Base-by-base conservation (phyloP, 1,140 invertebrate genomes). In the Zaprionus taronus region DNA sequence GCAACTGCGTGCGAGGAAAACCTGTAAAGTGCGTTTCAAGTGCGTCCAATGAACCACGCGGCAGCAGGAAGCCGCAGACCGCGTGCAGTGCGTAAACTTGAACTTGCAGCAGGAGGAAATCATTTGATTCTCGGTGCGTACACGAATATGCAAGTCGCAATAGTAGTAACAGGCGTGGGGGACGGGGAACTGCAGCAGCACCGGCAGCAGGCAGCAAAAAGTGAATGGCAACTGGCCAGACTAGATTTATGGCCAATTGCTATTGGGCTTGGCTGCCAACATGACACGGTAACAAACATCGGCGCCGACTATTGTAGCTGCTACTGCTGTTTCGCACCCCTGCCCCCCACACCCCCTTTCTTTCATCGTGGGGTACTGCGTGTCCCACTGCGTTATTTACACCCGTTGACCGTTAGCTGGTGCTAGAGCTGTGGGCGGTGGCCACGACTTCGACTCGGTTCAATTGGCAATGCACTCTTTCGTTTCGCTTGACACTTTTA, bases 211-310 rank as follows among this genome's bases (percentile, higher is more conserved):
- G 58, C 57, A 71, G 6, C 61, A 80, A 87, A 87, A 86, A 86
- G 83, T 86, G 83, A 86, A 86, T 89, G 83, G 83, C 17, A 41
- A 75, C 66, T 75, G 57, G 58, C 58, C 51, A 44, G 75, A 31
- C 73, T 63, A 89, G 84, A 86, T 86, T 86, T 86, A 86, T 86
- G 84, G 83, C 34, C 83, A 80, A 83, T 89, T 86, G 83, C 72
- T 68, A 80, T 89, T 79, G 83, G 84, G 83, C 84, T 83, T 89
- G 83, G 83, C 84, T 86, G 83, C 80, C 80, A 81, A 89, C 84
- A 86, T 81, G 84, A 86, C 83, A 89, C 61, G 74, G 70, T 61
- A 72, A 76, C 73, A 80, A 47, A 86, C 84, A 89, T 36, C 70
- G 67, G 77, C 73, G 81, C 56, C 80, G 79, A 86, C 71, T 83